Conservation (phyloP, 1,140 invertebrate genomes). For the Scaptodrosophila lebanonensis region DNA sequence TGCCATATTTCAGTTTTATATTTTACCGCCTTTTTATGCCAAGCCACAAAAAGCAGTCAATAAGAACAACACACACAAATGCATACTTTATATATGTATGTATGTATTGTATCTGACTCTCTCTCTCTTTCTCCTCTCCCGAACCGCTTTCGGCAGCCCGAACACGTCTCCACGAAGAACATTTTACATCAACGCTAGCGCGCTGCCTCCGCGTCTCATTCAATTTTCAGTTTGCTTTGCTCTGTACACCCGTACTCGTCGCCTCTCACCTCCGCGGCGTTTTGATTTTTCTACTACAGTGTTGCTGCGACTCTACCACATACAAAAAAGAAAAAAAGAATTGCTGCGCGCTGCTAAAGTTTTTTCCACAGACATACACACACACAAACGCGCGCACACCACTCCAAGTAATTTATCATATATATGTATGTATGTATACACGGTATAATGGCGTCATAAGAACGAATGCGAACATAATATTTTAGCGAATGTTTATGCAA, state of each 20-base stretch:
- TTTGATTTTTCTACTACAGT: slow-evolving; percentile 69
- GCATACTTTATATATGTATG: slow-evolving; percentile 41
- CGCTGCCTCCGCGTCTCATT: slow-evolving; percentile 60
- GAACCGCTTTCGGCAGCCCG: slow-evolving; percentile 27
- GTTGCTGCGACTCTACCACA: slow-evolving; percentile 33
- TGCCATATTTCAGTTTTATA: slow-evolving; percentile 38
- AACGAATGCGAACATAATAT: slow-evolving; percentile 38
- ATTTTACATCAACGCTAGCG: slow-evolving; percentile 47
- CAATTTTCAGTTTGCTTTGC: slow-evolving; percentile 68
- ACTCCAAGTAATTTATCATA: slow-evolving; percentile 62
- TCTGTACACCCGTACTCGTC: slow-evolving; percentile 64
- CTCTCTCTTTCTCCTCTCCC: slow-evolving; percentile 16
- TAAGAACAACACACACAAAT: slow-evolving; percentile 53
- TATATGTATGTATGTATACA: slow-evolving; percentile 36
- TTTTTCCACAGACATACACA: slow-evolving; percentile 41
- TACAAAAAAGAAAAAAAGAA: too few relatives aligned
- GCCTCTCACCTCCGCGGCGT: slow-evolving; percentile 72
- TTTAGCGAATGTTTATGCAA: slow-evolving; percentile 49
- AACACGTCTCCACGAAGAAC: slow-evolving; percentile 52
- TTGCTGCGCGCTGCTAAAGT: slow-evolving; percentile 36
- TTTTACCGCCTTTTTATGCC: slow-evolving; percentile 63
- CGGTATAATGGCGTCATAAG: slow-evolving; percentile 71
- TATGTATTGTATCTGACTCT: slow-evolving; percentile 10
- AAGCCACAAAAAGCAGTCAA: slow-evolving; percentile 53
- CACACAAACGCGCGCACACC: slow-evolving; percentile 24